Conservation (phyloP, 2,113 vertebrate genomes). For the Callaeas wilsoni region DNA sequence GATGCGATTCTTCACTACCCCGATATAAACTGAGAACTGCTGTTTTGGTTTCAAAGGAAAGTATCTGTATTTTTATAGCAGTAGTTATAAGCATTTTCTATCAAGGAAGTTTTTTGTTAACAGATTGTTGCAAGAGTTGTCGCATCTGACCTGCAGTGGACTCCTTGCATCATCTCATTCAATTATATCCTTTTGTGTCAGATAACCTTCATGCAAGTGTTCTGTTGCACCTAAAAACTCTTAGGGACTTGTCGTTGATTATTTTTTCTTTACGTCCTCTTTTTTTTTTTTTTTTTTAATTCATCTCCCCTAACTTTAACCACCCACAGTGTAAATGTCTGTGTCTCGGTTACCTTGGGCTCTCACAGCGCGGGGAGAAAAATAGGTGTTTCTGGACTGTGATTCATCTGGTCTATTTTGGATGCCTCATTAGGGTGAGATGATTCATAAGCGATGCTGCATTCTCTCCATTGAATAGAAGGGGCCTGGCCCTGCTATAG, state of each 20-base stretch:
- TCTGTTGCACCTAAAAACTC: not conserved
- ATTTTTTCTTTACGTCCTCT: not conserved
- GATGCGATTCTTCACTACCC: not conserved
- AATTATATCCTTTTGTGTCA: not conserved
- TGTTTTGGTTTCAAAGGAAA: not conserved
- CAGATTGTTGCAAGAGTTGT: not conserved
- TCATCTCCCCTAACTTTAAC: not conserved
- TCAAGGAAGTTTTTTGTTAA: not conserved
- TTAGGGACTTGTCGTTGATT: not conserved
- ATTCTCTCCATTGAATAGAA: constrained; percentile 7
- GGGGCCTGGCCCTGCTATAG: not conserved
- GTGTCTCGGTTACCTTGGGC: not conserved
- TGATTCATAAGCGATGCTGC: not conserved
- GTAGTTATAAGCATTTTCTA: not conserved
- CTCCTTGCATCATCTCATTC: not conserved
- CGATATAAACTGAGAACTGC: not conserved
- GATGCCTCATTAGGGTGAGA: not conserved
- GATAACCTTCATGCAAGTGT: not conserved
- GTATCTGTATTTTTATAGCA: not conserved
- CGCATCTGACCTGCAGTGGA: not conserved
- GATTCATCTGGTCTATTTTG: constrained; percentile 49
- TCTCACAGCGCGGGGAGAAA: not conserved
- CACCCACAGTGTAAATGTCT: not conserved
- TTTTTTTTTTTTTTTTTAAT: not conserved
- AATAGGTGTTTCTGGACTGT: constrained; percentile 30